Evolutionary conservation across 2,888 invertebrate species (phyloP), one percentile per base, ranked within the genome.

Genomic region (Apodemia mormo): DNA sequence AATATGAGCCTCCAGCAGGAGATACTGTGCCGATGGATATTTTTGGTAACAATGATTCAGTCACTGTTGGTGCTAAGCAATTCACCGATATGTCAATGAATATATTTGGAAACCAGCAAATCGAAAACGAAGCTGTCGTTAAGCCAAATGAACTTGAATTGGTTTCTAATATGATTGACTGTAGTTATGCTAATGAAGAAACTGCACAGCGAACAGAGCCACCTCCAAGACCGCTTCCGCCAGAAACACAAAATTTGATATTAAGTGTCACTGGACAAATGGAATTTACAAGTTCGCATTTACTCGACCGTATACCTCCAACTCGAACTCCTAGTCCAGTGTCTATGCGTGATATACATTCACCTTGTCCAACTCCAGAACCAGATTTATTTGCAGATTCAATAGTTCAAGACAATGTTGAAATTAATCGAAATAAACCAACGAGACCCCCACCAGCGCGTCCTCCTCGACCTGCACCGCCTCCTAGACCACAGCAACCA

Each of bases 281-380:
- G 95, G 97, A 98, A 81, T 97, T 97, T 67, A 97, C 97, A 0
- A 97, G 97, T 78, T 96, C 96, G 4, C 96, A 97, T 81, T 89
- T 98, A 68, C 87, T 98, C 70, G 97, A 97, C 77, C 95, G 97
- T 72, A 95, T 97, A 73, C 97, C 97, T 68, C 97, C 96, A 6
- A 97, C 97, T 0, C 95, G 97, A 76, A 97, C 97, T 1, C 98
- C 98, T 0, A 97, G 97, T 85, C 98, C 98, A 0, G 96, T 97
- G 0, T 96, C 97, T 10, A 96, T 97, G 92, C 92, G 96, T 61
- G 96, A 96, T 78, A 92, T 96, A 10, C 97, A 97, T 82, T 97
- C 97, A 0, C 97, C 97, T 0, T 97, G 97, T 80, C 97, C 97
- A 2, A 97, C 97, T 0, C 97, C 90, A 29, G 96, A 87, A 94